phyloP scores from a whole-genome alignment of 37 sponge, comb jelly and placozoan genomes.

The Cliona cf. orientalis region DNA sequence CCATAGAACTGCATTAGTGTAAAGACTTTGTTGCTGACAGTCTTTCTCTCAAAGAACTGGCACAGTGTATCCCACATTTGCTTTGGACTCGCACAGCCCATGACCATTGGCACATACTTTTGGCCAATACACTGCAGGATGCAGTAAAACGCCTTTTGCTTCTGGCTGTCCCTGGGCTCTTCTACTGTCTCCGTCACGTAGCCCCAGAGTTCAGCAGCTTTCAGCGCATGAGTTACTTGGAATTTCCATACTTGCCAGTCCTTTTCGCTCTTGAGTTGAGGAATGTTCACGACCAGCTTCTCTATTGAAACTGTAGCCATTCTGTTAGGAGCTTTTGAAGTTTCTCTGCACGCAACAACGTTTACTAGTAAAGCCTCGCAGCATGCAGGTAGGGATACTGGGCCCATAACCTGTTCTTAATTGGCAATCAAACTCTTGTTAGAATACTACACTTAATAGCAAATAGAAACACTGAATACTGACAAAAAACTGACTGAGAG shows the following conservation, averaged over 20 bases:
- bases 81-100: conserved; percentile 16
- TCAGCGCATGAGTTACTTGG: conserved; percentile 11
- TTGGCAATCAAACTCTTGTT: too few relatives aligned
- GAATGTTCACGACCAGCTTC: conserved; percentile 16
- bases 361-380: not conserved
- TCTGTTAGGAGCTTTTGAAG: too few relatives aligned
- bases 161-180: not conserved
- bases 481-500: too few relatives aligned
- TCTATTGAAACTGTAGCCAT: conserved; percentile 2
- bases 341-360: too few relatives aligned
- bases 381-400: not conserved
- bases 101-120: conserved; percentile 24
- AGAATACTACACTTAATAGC: too few relatives aligned
- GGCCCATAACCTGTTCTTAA: conserved; percentile 17
- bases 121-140: conserved; percentile 37
- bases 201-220: conserved; percentile 14
- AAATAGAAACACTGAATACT: too few relatives aligned
- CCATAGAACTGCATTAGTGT: conserved; percentile 52
- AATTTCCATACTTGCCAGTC: conserved; percentile 24
- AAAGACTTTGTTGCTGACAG: conserved; percentile 26
- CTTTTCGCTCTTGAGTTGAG: conserved; percentile 24
- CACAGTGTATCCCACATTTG: conserved; percentile 35
- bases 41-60: conserved; percentile 33
- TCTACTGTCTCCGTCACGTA: conserved; percentile 8
- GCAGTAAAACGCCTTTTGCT: conserved; percentile 26